Evolutionary conservation across 30 jellyfish, hydroid and myxozoan species (phyloP).

Genomic region (Catostylus mosaicus): DNA sequence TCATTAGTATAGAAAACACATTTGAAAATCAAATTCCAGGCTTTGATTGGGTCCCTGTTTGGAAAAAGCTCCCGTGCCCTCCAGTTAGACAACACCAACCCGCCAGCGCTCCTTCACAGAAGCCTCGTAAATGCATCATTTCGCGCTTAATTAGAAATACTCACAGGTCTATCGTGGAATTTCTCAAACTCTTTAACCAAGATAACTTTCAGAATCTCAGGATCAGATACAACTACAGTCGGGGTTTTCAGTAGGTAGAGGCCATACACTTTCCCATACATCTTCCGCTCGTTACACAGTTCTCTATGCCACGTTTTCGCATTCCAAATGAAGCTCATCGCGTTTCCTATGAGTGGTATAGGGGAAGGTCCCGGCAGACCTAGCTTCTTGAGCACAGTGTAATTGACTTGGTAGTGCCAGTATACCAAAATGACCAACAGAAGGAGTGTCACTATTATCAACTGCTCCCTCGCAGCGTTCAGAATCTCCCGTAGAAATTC

Average conservation of each 20-base stretch:
- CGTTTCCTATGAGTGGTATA: conserved; percentile 52
- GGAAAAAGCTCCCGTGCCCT: too few species aligned
- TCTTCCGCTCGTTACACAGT: conserved; percentile 1
- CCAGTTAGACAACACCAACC: too few species aligned
- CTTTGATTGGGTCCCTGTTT: background rate
- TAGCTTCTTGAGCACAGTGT: conserved; percentile 17
- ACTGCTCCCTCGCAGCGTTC: conserved; percentile 46
- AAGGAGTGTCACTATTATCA: conserved; percentile 44
- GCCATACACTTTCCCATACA: conserved; percentile 59
- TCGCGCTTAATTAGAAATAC: background rate
- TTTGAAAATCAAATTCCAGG: background rate
- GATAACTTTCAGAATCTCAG: conserved; percentile 41
- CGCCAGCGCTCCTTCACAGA: too few species aligned
- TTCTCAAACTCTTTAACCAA: conserved; percentile 68
- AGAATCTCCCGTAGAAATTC: background rate
- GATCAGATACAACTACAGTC: conserved; percentile 49
- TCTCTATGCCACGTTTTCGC: background rate
- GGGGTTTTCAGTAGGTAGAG: conserved; percentile 23
- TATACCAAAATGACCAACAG: conserved; percentile 1
- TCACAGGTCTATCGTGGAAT: conserved; percentile 75
- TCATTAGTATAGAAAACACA: background rate
- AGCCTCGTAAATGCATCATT: background rate
- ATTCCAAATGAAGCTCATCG: background rate
- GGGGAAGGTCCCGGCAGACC: conserved; percentile 68
- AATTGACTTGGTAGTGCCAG: conserved; percentile 28